These are phyloP conservation scores for Phthorimaea operculella DNA, from an alignment of 1,140 invertebrate species.

Conservation along the genomic window DNA sequence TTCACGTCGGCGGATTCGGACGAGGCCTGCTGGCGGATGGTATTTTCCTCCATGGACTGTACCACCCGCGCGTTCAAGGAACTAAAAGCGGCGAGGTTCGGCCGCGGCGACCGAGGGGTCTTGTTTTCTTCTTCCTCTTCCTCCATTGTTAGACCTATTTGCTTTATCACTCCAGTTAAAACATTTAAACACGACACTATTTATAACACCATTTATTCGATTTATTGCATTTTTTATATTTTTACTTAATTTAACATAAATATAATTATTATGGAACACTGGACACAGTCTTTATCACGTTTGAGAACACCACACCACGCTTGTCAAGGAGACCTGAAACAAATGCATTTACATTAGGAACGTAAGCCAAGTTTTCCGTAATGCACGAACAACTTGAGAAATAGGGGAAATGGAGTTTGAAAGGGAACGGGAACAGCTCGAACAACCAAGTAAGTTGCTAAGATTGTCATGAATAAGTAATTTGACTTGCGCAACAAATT, in stretches of 20 bases:
- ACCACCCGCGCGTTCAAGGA: slow-evolving; percentile 50
- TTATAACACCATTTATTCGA: slow-evolving; percentile 47
- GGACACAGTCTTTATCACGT: slow-evolving; percentile 65
- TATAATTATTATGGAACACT: slow-evolving; percentile 57
- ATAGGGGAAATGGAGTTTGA: no score
- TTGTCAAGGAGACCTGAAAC: slow-evolving; percentile 55
- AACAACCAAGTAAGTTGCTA: no score
- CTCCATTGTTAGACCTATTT: slow-evolving; percentile 61
- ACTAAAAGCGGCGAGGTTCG: slow-evolving; percentile 50
- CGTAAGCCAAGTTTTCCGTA: no score
- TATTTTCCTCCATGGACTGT: slow-evolving; percentile 48
- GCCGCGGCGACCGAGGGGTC: slow-evolving; percentile 32
- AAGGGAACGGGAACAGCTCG: no score
- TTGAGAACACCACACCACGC: slow-evolving; percentile 44
- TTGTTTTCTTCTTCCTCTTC: slow-evolving; percentile 69
- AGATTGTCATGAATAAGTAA: no score
- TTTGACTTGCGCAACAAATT: no score
- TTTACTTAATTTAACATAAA: slow-evolving; percentile 36
- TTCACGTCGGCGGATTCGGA: slow-evolving; percentile 58
- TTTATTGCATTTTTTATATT: slow-evolving; percentile 49
- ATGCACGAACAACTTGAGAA: no score
- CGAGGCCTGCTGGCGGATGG: slow-evolving; percentile 41
- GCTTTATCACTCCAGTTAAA: slow-evolving; percentile 24
- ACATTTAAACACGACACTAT: slow-evolving; percentile 39
- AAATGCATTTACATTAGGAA: slow-evolving; percentile 19